Evolutionary conservation across 2,888 invertebrate genomes (phyloP).

Genomic region (Pedicia rivosa): DNA sequence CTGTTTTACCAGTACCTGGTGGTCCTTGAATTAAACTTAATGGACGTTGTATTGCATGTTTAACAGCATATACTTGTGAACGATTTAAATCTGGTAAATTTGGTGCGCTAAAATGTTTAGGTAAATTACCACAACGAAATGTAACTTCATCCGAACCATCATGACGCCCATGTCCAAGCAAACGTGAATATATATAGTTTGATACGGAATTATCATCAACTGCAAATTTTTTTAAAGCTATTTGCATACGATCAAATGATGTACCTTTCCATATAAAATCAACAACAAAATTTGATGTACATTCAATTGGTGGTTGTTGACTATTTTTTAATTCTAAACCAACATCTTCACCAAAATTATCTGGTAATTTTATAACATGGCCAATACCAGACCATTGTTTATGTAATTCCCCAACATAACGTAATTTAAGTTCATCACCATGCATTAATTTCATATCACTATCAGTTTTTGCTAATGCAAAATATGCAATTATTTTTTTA

Average conservation of each 20-base stretch:
- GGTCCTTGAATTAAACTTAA: constrained; percentile 94
- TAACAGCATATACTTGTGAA: constrained; percentile 95
- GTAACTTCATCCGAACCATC: constrained; percentile 90
- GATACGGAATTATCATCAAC: constrained; percentile 94
- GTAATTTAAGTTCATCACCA: constrained; percentile 87
- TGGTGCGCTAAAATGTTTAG: constrained; percentile 94
- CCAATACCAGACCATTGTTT: constrained; percentile 97
- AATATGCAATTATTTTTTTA: constrained; percentile 95
- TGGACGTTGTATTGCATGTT: constrained; percentile 92
- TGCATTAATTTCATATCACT: constrained; percentile 99
- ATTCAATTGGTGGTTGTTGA: constrained; percentile 83
- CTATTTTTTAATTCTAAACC: constrained; percentile 90
- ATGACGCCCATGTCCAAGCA: constrained; percentile 88
- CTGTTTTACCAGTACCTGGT: constrained; percentile 91
- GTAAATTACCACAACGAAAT: constrained; percentile 70
- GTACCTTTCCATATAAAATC: constrained; percentile 99
- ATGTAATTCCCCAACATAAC: constrained; percentile 84
- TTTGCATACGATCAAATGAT: constrained; percentile 94
- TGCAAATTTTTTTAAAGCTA: constrained; percentile 86
- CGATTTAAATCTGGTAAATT: constrained; percentile 95
- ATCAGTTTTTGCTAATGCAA: constrained; percentile 92
- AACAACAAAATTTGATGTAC: constrained; percentile 89
- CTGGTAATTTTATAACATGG: constrained; percentile 91
- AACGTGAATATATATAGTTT: constrained; percentile 91
- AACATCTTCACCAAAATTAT: constrained; percentile 95